Evolutionary conservation across 2,888 invertebrate species (phyloP).

Genomic region (Dryobota labecula): DNA sequence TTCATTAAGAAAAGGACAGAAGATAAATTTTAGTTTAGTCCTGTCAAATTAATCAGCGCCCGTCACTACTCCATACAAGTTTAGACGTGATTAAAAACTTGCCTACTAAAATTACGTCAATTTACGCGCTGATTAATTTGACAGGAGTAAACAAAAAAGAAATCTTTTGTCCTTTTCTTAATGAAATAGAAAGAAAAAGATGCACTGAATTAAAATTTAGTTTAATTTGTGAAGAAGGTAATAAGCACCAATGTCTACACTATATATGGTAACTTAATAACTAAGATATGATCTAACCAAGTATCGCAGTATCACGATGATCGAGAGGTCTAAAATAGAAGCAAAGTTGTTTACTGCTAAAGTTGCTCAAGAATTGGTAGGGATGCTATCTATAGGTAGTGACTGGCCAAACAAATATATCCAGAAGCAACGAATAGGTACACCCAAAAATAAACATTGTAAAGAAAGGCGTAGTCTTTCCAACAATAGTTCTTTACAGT

Average conservation of each 20-base stretch:
- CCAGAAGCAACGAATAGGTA: slow-evolving; percentile 1
- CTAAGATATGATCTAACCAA: slow-evolving; percentile 36
- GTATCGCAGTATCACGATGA: slow-evolving; percentile 30
- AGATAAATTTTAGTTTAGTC: too few species aligned
- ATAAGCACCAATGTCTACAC: slow-evolving; percentile 14
- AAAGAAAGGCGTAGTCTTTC: slow-evolving; percentile 30
- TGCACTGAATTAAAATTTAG: too few species aligned
- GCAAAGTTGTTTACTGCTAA: slow-evolving; percentile 67
- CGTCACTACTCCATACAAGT: too few species aligned
- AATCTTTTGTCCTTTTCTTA: too few species aligned
- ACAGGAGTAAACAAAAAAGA: too few species aligned
- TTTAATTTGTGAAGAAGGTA: too few species aligned
- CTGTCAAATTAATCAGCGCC: too few species aligned
- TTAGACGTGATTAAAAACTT: too few species aligned
- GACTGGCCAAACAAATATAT: background rate
- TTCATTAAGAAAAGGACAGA: too few species aligned
- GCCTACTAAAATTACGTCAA: too few species aligned
- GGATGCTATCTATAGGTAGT: slow-evolving; percentile 35
- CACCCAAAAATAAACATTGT: slow-evolving; percentile 31
- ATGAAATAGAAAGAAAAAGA: too few species aligned
- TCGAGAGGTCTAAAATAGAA: slow-evolving; percentile 55
- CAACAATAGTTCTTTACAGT: slow-evolving; percentile 49
- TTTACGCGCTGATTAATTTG: too few species aligned
- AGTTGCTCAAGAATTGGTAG: slow-evolving; percentile 62
- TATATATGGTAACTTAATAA: slow-evolving; percentile 32